Evolutionary conservation across 1,140 invertebrate species (phyloP).

Genomic region (Drosophila mauritiana): DNA sequence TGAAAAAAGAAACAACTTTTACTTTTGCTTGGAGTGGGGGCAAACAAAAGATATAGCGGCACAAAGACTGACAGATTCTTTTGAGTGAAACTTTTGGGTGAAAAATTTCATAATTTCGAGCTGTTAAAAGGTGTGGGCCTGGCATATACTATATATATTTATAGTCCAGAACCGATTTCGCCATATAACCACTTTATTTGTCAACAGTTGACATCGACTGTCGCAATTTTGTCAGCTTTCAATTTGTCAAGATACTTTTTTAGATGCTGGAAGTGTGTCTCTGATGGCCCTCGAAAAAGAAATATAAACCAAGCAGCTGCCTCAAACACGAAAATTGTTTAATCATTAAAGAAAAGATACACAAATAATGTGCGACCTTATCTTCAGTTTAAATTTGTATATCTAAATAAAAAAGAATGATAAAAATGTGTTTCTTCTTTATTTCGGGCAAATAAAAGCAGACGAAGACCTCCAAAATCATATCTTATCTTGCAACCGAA

Average conservation of each 20-base stretch:
- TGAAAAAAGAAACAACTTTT: conserved; percentile 78
- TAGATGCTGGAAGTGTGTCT: conserved; percentile 3
- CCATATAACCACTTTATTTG: conserved; percentile 75
- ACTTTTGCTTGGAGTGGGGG: conserved; percentile 44
- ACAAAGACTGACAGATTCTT: conserved; percentile 60
- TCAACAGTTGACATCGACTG: conserved; percentile 70
- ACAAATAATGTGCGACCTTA: conserved; percentile 24
- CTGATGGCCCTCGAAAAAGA: conserved; percentile 7
- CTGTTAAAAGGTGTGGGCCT: conserved; percentile 30
- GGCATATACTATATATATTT: conserved; percentile 9
- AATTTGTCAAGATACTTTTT: conserved; percentile 66
- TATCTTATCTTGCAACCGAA: conserved; percentile 19
- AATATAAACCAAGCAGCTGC: conserved; percentile 43
- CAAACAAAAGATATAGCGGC: conserved; percentile 58
- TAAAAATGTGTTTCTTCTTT: conserved; percentile 5
- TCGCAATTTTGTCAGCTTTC: conserved; percentile 74
- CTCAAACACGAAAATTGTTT: conserved; percentile 31
- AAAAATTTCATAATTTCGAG: conserved; percentile 73
- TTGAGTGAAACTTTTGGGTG: conserved; percentile 54
- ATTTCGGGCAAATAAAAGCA: conserved; percentile 22
- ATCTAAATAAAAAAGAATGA: conserved; percentile 1
- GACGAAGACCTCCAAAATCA: conserved; percentile 35
- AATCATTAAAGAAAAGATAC: conserved; percentile 31
- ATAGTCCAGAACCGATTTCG: conserved; percentile 58
- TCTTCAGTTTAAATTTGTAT: conserved; percentile 23